phyloP scores from a whole-genome alignment of 2,113 vertebrate species.

The Urocitellus parryii region DNA sequence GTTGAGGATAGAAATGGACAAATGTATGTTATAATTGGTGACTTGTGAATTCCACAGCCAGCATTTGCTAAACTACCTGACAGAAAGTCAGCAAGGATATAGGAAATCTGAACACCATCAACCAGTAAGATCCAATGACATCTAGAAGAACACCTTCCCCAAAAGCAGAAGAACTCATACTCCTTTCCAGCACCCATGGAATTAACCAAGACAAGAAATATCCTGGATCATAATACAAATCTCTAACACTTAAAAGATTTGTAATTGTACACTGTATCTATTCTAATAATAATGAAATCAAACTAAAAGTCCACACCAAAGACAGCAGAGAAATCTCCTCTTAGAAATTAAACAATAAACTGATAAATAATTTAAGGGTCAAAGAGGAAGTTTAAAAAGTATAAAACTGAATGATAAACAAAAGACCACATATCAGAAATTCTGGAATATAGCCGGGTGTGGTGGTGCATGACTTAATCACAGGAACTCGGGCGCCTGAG shows the following conservation, averaged over 20 bases:
- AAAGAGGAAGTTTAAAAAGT: background rate
- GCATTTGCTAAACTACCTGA: background rate
- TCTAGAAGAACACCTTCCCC: background rate
- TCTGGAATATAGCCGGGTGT: too few relatives aligned
- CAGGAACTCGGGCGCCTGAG: too few relatives aligned
- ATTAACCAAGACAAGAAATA: slow-evolving; percentile 28
- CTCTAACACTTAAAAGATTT: background rate
- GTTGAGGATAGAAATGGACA: slow-evolving; percentile 20
- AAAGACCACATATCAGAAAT: too few relatives aligned
- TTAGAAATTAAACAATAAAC: slow-evolving; percentile 10
- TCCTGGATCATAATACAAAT: background rate
- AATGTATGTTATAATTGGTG: background rate
- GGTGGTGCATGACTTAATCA: too few relatives aligned
- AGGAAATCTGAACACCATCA: background rate
- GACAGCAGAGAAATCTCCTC: background rate
- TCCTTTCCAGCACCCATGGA: background rate
- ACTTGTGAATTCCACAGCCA: background rate
- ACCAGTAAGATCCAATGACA: background rate
- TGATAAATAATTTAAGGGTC: background rate
- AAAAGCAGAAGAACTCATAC: background rate
- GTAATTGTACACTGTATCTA: background rate
- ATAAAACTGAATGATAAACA: background rate
- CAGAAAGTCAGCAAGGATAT: background rate
- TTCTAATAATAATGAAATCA: slow-evolving; percentile 3
- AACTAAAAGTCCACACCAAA: background rate